Evolutionary conservation across 2,113 vertebrate species (phyloP).

Genomic region (Pelusios castaneus): DNA sequence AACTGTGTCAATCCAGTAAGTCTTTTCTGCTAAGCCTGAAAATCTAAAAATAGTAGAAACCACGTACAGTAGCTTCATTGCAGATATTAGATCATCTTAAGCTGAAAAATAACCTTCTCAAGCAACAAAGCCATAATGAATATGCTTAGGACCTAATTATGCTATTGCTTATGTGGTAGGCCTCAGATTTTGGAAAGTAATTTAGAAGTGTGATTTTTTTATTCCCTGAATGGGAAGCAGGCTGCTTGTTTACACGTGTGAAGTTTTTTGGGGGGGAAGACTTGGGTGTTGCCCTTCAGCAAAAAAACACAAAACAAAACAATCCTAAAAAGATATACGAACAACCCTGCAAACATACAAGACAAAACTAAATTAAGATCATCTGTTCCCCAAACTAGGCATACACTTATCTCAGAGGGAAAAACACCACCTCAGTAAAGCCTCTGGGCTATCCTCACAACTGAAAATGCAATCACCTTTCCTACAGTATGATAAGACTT

Average conservation of each 20-base stretch:
- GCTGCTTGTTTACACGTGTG: neutral
- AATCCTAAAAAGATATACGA: neutral
- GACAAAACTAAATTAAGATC: neutral
- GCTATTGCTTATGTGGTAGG: neutral
- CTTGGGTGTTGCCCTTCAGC: neutral
- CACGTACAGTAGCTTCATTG: neutral
- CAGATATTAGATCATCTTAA: neutral
- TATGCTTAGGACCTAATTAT: neutral
- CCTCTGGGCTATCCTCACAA: neutral
- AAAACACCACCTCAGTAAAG: neutral
- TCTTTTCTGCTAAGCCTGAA: too few relatives aligned
- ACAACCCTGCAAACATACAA: neutral
- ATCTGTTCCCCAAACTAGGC: neutral
- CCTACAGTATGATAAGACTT: too few relatives aligned
- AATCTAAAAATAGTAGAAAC: too few relatives aligned
- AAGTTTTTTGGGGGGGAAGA: neutral
- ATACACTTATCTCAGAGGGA: too few relatives aligned
- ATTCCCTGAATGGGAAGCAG: neutral
- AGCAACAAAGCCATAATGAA: neutral
- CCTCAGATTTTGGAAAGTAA: neutral
- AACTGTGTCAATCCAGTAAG: too few relatives aligned
- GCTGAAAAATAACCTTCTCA: neutral
- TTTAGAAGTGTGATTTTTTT: neutral
- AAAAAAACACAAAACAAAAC: neutral
- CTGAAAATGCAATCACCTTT: neutral